Evolutionary conservation across 1,140 invertebrate genomes (phyloP).

Genomic region (Homarus americanus): DNA sequence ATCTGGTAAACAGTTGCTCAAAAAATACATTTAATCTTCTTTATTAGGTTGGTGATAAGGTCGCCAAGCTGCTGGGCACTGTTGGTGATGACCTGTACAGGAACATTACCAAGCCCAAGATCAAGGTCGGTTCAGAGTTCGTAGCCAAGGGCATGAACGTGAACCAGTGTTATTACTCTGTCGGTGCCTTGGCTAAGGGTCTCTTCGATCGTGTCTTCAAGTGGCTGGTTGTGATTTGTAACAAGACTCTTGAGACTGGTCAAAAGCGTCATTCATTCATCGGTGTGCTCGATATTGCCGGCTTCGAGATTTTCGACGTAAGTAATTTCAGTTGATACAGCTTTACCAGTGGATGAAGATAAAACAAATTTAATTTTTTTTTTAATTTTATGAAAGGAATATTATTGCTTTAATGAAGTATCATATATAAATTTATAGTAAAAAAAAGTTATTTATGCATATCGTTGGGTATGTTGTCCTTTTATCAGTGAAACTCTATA

Average conservation of each 20-base stretch:
- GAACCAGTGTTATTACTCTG: slow-evolving; percentile 79
- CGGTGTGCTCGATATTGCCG: slow-evolving; percentile 76
- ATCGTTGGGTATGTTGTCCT: not conserved
- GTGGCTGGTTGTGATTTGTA: slow-evolving; percentile 82
- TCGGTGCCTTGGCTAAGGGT: slow-evolving; percentile 82
- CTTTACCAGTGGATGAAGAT: not conserved
- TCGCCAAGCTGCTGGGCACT: slow-evolving; percentile 80
- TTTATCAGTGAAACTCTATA: not conserved
- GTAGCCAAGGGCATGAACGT: slow-evolving; percentile 78
- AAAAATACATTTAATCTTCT: slow-evolving; percentile 75
- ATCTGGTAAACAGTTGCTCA: not conserved
- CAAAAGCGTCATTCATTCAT: slow-evolving; percentile 80
- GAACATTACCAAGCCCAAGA: slow-evolving; percentile 62
- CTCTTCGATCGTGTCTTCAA: slow-evolving; percentile 81
- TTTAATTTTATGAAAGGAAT: no score
- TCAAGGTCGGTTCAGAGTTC: slow-evolving; percentile 65
- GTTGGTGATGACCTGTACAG: slow-evolving; percentile 77
- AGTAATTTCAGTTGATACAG: slow-evolving; percentile 80
- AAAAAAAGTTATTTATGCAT: not conserved
- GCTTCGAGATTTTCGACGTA: slow-evolving; percentile 78
- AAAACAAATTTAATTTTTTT: not conserved
- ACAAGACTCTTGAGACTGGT: slow-evolving; percentile 82
- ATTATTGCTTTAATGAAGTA: no score
- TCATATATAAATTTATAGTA: no score
- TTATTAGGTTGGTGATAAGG: slow-evolving; percentile 81